Evolutionary conservation across 2,797 vertebrate genomes (phyloP), one percentile per base, ranked within the genome.

Genomic region (Philypnodon macrostomus): DNA sequence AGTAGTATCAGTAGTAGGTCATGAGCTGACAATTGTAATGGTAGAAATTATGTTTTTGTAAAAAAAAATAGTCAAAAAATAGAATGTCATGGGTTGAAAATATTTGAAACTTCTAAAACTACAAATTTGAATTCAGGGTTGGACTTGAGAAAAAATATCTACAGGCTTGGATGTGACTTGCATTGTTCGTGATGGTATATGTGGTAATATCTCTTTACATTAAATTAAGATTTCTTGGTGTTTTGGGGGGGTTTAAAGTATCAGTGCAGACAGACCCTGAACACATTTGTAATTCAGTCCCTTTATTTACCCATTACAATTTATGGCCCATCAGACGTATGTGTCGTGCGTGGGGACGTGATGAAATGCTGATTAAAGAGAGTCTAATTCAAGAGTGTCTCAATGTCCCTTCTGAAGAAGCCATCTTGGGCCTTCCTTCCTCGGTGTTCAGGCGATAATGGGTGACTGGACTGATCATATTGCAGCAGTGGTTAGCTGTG

Each of bases 121-220:
- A n/a, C n/a, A n/a, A n/a, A n/a, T n/a, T n/a, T n/a, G n/a, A n/a
- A n/a, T n/a, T n/a, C n/a, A n/a, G n/a, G n/a, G n/a, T n/a, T n/a
- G n/a, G n/a, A n/a, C n/a, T n/a, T n/a, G n/a, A n/a, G n/a, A n/a
- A n/a, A n/a, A n/a, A n/a, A n/a, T n/a, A n/a, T n/a, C n/a, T n/a
- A n/a, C n/a, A n/a, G n/a, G n/a, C n/a, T n/a, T n/a, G n/a, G n/a
- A n/a, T n/a, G n/a, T n/a, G n/a, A n/a, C n/a, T n/a, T n/a, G n/a
- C n/a, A n/a, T n/a, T n/a, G n/a, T n/a, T n/a, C n/a, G n/a, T n/a
- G n/a, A n/a, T n/a, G n/a, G n/a, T 85, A 26, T 83, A 90, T 88
- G 77, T 87, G 84, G 89, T 89, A 90, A 83, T 75, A 79, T 60
- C 73, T 78, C 85, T 71, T 13, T n/a, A n/a, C n/a, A n/a, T n/a